These are phyloP conservation scores for Drosophila atripex DNA, from an alignment of 2,888 invertebrate genomes.

Conservation along the genomic window DNA sequence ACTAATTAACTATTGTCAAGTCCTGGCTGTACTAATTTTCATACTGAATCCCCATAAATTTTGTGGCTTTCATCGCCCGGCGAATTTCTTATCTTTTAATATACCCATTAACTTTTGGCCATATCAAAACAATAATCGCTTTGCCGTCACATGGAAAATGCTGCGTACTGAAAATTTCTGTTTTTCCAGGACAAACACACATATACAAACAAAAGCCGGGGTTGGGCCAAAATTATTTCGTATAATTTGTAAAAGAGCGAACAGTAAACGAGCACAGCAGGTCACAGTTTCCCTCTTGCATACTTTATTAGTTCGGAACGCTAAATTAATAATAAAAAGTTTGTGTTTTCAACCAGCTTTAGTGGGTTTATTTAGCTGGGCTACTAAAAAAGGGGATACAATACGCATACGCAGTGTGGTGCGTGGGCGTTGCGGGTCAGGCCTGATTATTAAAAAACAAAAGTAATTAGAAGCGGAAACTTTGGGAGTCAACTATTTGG, in stretches of 20 bases:
- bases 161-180: conserved; percentile 11
- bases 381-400: conserved; percentile 38
- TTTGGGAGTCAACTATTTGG: conserved; percentile 59
- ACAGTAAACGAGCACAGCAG: conserved; percentile 51
- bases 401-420: conserved; percentile 65
- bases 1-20: neutral
- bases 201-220: conserved; percentile 49
- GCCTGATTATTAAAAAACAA: conserved; percentile 77
- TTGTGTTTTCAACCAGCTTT: conserved; percentile 36
- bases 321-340: conserved; percentile 76
- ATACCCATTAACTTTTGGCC: conserved; percentile 49
- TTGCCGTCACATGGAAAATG: conserved; percentile 22
- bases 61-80: conserved; percentile 22
- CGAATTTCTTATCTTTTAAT: conserved; percentile 42
- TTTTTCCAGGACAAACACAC: conserved; percentile 29
- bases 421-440: conserved; percentile 58
- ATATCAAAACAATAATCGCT: conserved; percentile 44
- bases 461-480: conserved; percentile 67
- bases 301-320: conserved; percentile 72
- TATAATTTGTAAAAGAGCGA: conserved; percentile 44
- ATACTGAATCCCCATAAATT: conserved; percentile 24
- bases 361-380: conserved; percentile 60
- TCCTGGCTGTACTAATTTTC: conserved; percentile 2
- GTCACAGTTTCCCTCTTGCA: conserved; percentile 22
- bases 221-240: conserved; percentile 66